These are phyloP conservation scores for Keiferia lycopersicella DNA, from an alignment of 2,888 invertebrate genomes.

Conservation along the genomic window DNA sequence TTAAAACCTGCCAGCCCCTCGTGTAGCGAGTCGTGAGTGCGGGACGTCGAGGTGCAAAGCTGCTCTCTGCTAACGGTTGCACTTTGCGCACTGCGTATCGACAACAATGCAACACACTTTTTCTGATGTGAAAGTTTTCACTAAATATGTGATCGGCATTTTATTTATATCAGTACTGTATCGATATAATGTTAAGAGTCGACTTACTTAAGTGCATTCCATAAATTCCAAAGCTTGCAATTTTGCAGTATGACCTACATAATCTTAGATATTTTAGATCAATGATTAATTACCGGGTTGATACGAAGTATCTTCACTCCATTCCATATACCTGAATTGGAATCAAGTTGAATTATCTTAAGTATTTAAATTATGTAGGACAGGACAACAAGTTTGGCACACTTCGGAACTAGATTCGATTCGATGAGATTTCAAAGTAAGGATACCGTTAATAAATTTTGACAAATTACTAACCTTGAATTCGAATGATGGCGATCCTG, in stretches of 20 bases:
- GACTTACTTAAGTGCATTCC: neutral
- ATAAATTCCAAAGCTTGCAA: no score
- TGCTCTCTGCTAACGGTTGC: conserved; percentile 15
- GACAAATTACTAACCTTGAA: conserved; percentile 41
- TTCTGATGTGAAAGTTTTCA: conserved; percentile 70
- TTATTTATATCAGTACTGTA: conserved; percentile 30
- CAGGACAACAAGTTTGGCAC: conserved; percentile 8
- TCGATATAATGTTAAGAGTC: neutral
- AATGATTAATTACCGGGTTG: neutral
- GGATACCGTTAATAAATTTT: neutral
- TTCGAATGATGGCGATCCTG: conserved; percentile 32
- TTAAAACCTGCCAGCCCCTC: no score
- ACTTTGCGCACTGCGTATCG: conserved; percentile 36
- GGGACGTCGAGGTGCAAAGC: neutral
- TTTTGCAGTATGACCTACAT: neutral
- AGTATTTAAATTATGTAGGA: neutral
- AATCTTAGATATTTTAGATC: neutral
- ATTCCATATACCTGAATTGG: neutral
- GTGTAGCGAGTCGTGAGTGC: neutral
- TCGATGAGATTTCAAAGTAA: neutral
- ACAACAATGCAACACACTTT: conserved; percentile 62
- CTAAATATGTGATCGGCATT: conserved; percentile 46
- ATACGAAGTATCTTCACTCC: neutral
- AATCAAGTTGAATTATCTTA: neutral
- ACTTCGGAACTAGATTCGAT: neutral